These are phyloP conservation scores for Eurytoma adleriae DNA, from an alignment of 2,888 invertebrate genomes.

Conservation along the genomic window DNA sequence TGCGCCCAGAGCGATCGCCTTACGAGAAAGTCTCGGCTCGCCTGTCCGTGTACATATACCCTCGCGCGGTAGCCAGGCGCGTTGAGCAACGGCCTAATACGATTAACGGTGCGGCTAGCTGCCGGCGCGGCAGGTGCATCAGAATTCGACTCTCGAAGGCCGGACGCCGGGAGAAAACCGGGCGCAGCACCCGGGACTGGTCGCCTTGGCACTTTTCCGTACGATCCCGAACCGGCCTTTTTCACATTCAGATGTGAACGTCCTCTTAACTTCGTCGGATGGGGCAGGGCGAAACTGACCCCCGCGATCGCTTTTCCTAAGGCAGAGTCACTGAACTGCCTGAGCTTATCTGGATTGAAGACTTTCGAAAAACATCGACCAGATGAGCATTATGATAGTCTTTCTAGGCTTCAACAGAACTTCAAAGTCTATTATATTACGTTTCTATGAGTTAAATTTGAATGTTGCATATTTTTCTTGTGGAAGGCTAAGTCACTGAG, in stretches of 20 bases:
- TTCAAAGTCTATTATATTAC: no score
- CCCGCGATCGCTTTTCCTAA: no score
- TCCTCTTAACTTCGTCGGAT: background rate
- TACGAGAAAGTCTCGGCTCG: slow-evolving; percentile 46
- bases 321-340: no score
- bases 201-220: slow-evolving; percentile 30
- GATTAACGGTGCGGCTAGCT: slow-evolving; percentile 36
- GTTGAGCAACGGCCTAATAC: slow-evolving; percentile 49
- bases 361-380: no score
- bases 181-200: slow-evolving; percentile 40
- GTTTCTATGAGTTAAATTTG: no score
- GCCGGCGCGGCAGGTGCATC: slow-evolving; percentile 45
- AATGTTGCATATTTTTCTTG: no score
- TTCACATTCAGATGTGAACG: slow-evolving; percentile 16
- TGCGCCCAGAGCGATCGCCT: slow-evolving; percentile 25
- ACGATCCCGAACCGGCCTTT: background rate
- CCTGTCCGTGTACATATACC: slow-evolving; percentile 19
- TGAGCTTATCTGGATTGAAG: no score
- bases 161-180: slow-evolving; percentile 32
- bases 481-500: no score
- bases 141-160: slow-evolving; percentile 48
- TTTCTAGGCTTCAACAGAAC: no score
- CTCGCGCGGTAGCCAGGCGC: background rate
- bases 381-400: no score
- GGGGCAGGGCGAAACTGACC: no score